Evolutionary conservation across 2,797 vertebrate species (phyloP), one percentile per base, ranked within the genome.

Genomic region (Sciurus carolinensis): DNA sequence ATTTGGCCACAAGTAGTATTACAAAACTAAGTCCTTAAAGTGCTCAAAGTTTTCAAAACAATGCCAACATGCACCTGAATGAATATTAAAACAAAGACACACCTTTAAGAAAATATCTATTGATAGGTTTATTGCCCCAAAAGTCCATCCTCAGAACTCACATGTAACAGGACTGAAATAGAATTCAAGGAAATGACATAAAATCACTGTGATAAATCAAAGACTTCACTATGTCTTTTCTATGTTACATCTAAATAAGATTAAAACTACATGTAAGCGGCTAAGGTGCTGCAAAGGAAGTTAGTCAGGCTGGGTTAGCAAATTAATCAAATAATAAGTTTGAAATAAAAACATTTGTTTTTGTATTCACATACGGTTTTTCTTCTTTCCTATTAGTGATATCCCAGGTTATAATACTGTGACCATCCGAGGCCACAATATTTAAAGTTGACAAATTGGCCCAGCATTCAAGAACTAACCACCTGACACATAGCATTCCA

Each of bases 181-280:
- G 71, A 91, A 87, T n/a, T 90, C 33, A 88, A 90, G 86, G 52
- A 91, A 88, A 95, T 76, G 67, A 85, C 33, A 86, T 0, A 26
- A 73, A 94, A 90, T 69, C 39, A 62, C 84, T 59, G 36, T 42
- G 62, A 54, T 36, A 66, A 71, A 76, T 33, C 26, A 67, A 80
- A 92, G 59, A 44, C 24, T 71, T 66, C 71, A 15, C 33, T 20
- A n/a, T 36, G 50, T 54, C 33, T 62, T 5, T 3, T 17, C 5
- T 66, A 39, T 50, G 42, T 82, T 93, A 76, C 9, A 85, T 84
- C 83, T 90, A 92, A 59, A 87, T 72, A 87, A 64, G 24, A 73
- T 47, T 64, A 39, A 94, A 90, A 57, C 30, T 44, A 28, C 22
- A 72, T 86, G 11, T 47, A 62, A 92, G 72, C 47, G 33, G n/a